Evolutionary conservation across 2,797 vertebrate genomes (phyloP), one percentile per base, ranked within the genome.

Genomic region (Pygocentrus nattereri): DNA sequence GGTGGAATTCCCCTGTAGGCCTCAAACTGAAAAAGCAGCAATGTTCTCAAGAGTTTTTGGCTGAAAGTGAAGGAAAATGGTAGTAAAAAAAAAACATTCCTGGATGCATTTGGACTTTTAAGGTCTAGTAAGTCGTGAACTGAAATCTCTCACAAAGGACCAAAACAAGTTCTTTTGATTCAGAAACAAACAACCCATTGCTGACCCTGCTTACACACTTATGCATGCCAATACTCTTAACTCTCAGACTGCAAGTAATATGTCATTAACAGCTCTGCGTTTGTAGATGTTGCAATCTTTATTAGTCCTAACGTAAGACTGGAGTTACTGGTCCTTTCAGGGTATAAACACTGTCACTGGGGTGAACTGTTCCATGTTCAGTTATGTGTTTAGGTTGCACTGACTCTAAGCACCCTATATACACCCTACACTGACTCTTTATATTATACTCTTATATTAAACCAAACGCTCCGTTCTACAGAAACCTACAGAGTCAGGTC

Each of bases 131-230:
- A 31, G 25, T 11, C 27, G 54, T 72, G 31, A 54, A 34, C 12
- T 54, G 10, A 31, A 71, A 52, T 19, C 6, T 27, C n/a, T 27
- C 23, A 50, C 13, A 13, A 0, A 2, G 18, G 69, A 19, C 71
- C 47, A 31, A 71, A 71, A 49, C 23, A 71, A 47, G 23, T 16
- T 30, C 31, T 41, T 31, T 67, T 67, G 64, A 67, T 67, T 67
- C 34, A 67, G 64, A 41, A 67, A 67, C 64, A 41, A 67, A 67
- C 31, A 67, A 19, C 31, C 19, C 10, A n/a, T 2, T 67, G 64
- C 64, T 67, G 64, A 49, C 50, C 68, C 44, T 3, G 15, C 5
- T 70, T 27, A 70, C 44, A 25, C 19, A 68, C 11, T 25, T 27
- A 30, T 27, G 68, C 31, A 65, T 34, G 30, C 30, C 30, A 65